Base-by-base conservation (phyloP, 2,797 vertebrate species). In the Dromococcyx pavoninus region DNA sequence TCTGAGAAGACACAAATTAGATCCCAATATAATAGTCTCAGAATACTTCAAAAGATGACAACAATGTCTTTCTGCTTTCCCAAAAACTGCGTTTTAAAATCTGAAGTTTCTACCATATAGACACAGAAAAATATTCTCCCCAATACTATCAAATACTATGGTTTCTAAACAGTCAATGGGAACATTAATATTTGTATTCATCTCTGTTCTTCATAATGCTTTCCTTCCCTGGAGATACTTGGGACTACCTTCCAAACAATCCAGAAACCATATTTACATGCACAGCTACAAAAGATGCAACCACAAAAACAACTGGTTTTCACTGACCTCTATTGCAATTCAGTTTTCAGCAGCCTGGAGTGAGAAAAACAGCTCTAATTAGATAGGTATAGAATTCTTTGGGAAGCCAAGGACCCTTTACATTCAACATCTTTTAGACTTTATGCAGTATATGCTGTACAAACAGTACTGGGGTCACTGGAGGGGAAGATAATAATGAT, bases 391-490 rank as follows among this genome's bases (percentile, higher is more conserved):
- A 72, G 32, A 78, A 84, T 58, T 78, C 15, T 81, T 94, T 62
- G 19, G 8, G 35, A 81, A 93, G 30, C 4, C 54, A 74, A 69
- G 14, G 18, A 83, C 24, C 11, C 51, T 78, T 61, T 84, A 37
- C 43, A 86, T 58, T 75, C n/a, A 18, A 71, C 62, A 90, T 53
- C 32, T 78, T 90, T 41, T 75, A 81, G 50, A 56, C 22, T 96
- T 81, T 56, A 73, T 43, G 37, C 39, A 73, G 70, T 73, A 85
- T 3, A 0, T 87, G 89, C 51, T 88, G 64, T 89, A 88, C 56
- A 94, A 80, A 94, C 32, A 92, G 13, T 79, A 76, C 53, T 64
- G 69, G 93, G 30, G 73, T 91, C 83, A 57, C 48, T 70, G 44
- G 15, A 88, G 28, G 24, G 60, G 48, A 91, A 88, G n/a, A 84